Evolutionary conservation across 2,797 vertebrate genomes (phyloP), one percentile per base, ranked within the genome.

Genomic region (Synaphobranchus kaupii): DNA sequence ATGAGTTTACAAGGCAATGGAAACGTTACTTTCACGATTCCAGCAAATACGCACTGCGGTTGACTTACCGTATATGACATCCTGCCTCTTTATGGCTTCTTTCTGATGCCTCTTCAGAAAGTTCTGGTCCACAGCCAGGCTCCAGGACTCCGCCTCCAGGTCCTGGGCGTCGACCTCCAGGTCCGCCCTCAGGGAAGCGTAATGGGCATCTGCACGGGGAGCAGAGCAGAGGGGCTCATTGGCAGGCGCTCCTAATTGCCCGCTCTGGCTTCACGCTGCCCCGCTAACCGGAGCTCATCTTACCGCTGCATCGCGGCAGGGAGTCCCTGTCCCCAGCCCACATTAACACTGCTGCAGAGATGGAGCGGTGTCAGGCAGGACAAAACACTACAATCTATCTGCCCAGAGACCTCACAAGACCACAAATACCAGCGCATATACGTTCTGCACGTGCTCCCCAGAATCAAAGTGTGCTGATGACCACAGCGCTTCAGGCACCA

Each of bases 121-220:
- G 0, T 93, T 86, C 1, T 95, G 94, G 22, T 99, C 98, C 83
- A 99, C 97, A 0, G 97, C 95, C 89, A 96, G 92, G 91, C 98
- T 99, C 98, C 98, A 99, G 4, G 98, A 98, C 92, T 98, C 98
- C 0, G 95, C 96, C 91, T 98, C 98, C 78, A 99, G 96, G 88
- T 98, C 98, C 87, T 97, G 97, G 56, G 97, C 94, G 9, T 99
- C 97, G 0, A 91, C 89, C 89, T 99, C 98, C 89, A 98, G 95
- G 86, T 99, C 98, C 17, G 91, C 95, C 86, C 95, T 95, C 87
- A 99, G 93, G 0, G 94, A 94, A 71, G 95, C 90, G 44, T 95
- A 96, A 91, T 97, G 96, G 5, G 94, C 90, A 90, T 98, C 98
- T 98, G 89, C 17, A 63, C 25, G 2, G 50, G 47, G 0, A 12